A percentile compares a stretch with the other conserved stretches of the same genome.
Evolutionary conservation across 2,797 vertebrate species (phyloP).

Genomic region (Urophycis tenuis): DNA sequence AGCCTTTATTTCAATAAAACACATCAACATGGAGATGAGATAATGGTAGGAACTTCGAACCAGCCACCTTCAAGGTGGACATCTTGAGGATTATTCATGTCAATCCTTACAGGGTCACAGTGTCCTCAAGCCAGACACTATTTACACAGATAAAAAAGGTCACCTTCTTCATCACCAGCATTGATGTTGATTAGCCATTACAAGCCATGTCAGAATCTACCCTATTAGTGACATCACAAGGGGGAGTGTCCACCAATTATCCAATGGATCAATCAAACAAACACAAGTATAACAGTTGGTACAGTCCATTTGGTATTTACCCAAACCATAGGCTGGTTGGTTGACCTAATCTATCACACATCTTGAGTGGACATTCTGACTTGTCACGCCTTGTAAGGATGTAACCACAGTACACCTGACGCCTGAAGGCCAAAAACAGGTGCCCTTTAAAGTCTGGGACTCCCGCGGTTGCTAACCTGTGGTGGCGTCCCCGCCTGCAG

Average conservation of each 20-base stretch:
- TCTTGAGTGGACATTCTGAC: not conserved
- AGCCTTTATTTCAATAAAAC: not conserved
- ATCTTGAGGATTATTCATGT: too few relatives aligned
- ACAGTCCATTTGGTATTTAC: not conserved
- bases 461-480: not conserved
- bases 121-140: not conserved
- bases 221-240: not conserved
- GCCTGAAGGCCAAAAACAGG: constrained; percentile 5
- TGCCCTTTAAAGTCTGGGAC: not conserved
- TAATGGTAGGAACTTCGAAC: not conserved
- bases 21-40: not conserved
- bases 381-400: not conserved
- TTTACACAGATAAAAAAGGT: too few relatives aligned
- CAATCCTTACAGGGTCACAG: not conserved
- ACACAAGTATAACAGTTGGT: not conserved
- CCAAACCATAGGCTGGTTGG: not conserved
- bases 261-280: not conserved
- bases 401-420: not conserved
- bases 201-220: not conserved
- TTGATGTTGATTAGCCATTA: too few relatives aligned
- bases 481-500: constrained; percentile 44
- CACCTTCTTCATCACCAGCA: too few relatives aligned
- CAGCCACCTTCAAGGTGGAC: too few relatives aligned
- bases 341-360: not conserved
- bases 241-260: not conserved